Conservation (phyloP, 2,888 invertebrate genomes). For the Melanophora roralis region DNA sequence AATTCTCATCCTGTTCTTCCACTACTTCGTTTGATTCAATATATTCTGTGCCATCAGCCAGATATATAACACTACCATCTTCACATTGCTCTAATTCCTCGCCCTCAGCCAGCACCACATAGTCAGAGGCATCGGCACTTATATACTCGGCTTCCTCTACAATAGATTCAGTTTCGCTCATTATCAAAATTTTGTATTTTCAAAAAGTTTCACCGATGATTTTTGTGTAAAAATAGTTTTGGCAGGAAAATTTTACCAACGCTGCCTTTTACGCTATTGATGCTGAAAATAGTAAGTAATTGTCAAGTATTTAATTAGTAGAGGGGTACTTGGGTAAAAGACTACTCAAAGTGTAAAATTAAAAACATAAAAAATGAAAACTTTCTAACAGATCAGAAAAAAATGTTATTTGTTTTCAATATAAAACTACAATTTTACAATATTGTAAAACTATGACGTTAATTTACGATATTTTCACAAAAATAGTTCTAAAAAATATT, state of each 20-base stretch:
- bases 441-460: too few species aligned
- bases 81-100: constrained; percentile 55
- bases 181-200: constrained; percentile 50
- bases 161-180: constrained; percentile 60
- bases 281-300: background rate
- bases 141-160: constrained; percentile 53
- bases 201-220: constrained; percentile 56
- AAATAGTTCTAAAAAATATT: too few species aligned
- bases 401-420: too few species aligned
- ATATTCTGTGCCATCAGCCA: constrained; percentile 48
- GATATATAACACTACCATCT: constrained; percentile 50
- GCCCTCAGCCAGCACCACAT: constrained; percentile 57
- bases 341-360: too few species aligned
- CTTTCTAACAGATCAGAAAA: too few species aligned
- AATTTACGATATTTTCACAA: too few species aligned
- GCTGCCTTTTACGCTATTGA: constrained; percentile 42
- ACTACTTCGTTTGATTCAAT: constrained; percentile 37
- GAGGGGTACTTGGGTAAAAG: background rate
- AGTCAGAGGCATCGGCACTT: constrained; percentile 46
- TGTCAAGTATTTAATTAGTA: background rate
- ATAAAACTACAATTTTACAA: too few species aligned
- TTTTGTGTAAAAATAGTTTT: constrained; percentile 53
- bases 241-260: constrained; percentile 60
- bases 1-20: constrained; percentile 37
- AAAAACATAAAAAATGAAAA: too few species aligned